Evolutionary conservation across 2,888 invertebrate genomes (phyloP).

Genomic region (Ypsolopha scabrella): DNA sequence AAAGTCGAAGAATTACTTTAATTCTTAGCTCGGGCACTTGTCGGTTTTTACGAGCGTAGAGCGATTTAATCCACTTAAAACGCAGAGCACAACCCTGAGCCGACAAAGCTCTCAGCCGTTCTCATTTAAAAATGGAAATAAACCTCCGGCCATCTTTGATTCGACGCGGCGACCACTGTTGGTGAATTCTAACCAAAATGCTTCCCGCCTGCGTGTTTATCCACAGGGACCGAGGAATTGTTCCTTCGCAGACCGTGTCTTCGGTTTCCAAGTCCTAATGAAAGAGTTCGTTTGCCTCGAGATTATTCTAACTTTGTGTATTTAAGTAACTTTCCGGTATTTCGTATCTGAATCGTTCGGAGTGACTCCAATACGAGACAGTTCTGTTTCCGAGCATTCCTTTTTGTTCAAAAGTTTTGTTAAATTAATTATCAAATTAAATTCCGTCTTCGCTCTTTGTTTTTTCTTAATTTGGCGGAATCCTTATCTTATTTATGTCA

Average conservation of each 20-base stretch:
- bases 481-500: not conserved
- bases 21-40: conserved; percentile 67
- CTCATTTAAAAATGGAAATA: conserved; percentile 72
- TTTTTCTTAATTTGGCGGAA: not conserved
- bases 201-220: conserved; percentile 23
- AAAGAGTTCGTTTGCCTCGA: conserved; percentile 46
- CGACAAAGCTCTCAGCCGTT: conserved; percentile 70
- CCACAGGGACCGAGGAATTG: conserved; percentile 33
- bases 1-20: conserved; percentile 69
- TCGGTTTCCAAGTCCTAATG: conserved; percentile 45
- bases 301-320: conserved; percentile 48
- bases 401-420: not conserved
- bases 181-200: conserved; percentile 7
- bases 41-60: conserved; percentile 68
- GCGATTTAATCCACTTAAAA: conserved; percentile 73
- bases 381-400: not conserved
- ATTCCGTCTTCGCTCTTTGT: not conserved
- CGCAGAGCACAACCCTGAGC: conserved; percentile 66
- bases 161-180: conserved; percentile 52
- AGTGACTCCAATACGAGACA: not conserved
- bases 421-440: conserved; percentile 3
- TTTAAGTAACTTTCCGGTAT: conserved; percentile 26
- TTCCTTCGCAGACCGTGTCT: conserved; percentile 35
- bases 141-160: conserved; percentile 66
- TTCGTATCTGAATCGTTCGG: conserved; percentile 10